phyloP scores from a whole-genome alignment of 64 coral and sea anemone species.

The Actinia equina region DNA sequence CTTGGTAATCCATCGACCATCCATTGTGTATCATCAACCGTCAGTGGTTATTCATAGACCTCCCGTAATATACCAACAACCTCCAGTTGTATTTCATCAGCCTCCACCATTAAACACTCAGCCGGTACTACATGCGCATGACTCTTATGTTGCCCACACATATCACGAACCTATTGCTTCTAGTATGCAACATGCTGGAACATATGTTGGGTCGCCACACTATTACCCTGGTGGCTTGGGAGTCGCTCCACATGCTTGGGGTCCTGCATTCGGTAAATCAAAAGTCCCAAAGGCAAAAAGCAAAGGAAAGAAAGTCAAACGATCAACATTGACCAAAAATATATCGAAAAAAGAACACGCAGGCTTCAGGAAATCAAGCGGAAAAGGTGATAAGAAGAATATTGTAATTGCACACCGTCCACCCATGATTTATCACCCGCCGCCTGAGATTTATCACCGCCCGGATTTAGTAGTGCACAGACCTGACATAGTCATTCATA shows the following conservation, averaged over 20 bases:
- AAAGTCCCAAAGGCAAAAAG: constrained; percentile 28
- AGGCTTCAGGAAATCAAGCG: no score
- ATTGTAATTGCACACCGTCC: constrained; percentile 59
- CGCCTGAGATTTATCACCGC: constrained; percentile 58
- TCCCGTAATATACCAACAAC: constrained; percentile 76
- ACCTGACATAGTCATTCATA: constrained; percentile 71
- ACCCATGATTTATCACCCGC: constrained; percentile 68
- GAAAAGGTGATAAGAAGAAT: constrained; percentile 39
- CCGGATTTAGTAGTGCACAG: constrained; percentile 79
- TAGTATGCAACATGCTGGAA: constrained; percentile 54
- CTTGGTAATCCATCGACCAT: constrained; percentile 81
- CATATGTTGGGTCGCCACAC: constrained; percentile 83
- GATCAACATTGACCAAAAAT: not conserved
- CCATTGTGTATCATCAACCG: constrained; percentile 88
- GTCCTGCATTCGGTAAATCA: constrained; percentile 40
- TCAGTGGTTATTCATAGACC: constrained; percentile 96
- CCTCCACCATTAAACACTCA: constrained; percentile 85
- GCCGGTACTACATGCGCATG: constrained; percentile 77
- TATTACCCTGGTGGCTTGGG: constrained; percentile 65
- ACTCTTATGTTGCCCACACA: constrained; percentile 75
- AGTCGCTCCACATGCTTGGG: constrained; percentile 17
- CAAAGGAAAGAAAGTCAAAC: constrained; percentile 19
- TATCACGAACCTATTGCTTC: constrained; percentile 62
- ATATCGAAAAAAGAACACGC: no score
- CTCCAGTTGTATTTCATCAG: constrained; percentile 93